These are phyloP conservation scores for Diachrysia chrysitis DNA, from an alignment of 2,888 invertebrate species.

Conservation along the genomic window DNA sequence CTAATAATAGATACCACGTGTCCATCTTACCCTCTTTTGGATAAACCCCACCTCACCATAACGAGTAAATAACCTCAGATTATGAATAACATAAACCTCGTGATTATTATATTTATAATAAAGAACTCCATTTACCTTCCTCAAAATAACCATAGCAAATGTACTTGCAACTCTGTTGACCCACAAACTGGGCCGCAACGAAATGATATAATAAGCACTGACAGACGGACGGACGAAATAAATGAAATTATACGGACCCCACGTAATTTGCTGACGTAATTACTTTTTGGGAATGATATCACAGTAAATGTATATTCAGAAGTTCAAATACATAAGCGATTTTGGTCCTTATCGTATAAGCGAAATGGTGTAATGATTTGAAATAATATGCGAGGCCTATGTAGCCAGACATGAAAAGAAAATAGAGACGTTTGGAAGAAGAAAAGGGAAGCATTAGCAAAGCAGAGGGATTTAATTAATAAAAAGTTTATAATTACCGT, in stretches of 20 bases:
- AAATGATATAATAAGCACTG: conserved; percentile 49
- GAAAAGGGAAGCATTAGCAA: too few relatives aligned
- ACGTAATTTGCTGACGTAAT: conserved; percentile 53
- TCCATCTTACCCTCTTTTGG: too few relatives aligned
- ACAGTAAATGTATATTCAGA: conserved; percentile 14
- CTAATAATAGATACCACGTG: too few relatives aligned
- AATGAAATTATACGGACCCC: conserved; percentile 57
- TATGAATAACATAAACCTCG: not conserved
- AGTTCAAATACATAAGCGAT: conserved; percentile 7
- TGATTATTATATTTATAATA: not conserved
- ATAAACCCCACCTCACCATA: not conserved
- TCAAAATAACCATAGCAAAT: not conserved
- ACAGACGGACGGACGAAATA: conserved; percentile 40
- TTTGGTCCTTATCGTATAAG: too few relatives aligned
- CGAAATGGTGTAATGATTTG: too few relatives aligned
- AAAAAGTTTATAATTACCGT: too few relatives aligned
- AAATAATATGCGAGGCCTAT: too few relatives aligned
- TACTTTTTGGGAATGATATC: conserved; percentile 50
- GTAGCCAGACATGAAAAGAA: too few relatives aligned
- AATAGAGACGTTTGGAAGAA: too few relatives aligned
- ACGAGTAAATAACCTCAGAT: not conserved
- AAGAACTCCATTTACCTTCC: not conserved
- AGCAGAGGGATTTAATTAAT: too few relatives aligned
- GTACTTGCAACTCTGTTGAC: conserved; percentile 14
- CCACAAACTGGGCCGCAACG: conserved; percentile 22